Evolutionary conservation across 1,140 invertebrate genomes (phyloP).

Genomic region (Tetramorium simillimum): DNA sequence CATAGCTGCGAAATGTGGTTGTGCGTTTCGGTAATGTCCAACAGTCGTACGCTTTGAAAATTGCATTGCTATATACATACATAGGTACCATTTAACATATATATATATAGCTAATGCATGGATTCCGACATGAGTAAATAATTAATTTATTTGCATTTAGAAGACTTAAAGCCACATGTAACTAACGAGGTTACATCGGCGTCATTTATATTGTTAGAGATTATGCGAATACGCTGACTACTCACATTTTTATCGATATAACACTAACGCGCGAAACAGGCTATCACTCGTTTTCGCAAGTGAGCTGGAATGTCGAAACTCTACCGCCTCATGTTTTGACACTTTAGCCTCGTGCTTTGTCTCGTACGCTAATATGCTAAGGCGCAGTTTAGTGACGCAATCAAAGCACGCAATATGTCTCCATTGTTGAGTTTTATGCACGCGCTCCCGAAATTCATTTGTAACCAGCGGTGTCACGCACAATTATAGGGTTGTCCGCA

Average conservation of each 20-base stretch:
- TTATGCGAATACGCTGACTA: slow-evolving; percentile 47
- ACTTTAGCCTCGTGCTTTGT: slow-evolving; percentile 75
- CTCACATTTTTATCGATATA: slow-evolving; percentile 46
- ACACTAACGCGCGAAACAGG: background rate
- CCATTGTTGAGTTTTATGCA: slow-evolving; percentile 54
- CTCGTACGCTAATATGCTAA: slow-evolving; percentile 28
- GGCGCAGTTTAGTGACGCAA: slow-evolving; percentile 73
- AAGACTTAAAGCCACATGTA: background rate
- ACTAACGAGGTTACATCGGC: slow-evolving; percentile 6
- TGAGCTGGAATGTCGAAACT: slow-evolving; percentile 36
- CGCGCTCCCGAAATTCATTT: slow-evolving; percentile 60
- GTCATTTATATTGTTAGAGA: slow-evolving; percentile 62
- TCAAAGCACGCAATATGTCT: slow-evolving; percentile 67
- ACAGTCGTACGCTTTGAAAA: background rate
- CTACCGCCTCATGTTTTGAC: slow-evolving; percentile 72
- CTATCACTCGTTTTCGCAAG: slow-evolving; percentile 48
- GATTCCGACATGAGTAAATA: background rate
- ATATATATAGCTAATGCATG: background rate
- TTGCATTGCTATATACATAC: background rate
- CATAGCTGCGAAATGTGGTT: background rate
- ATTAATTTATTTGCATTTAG: background rate
- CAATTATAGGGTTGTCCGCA: slow-evolving; percentile 68
- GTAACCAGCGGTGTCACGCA: slow-evolving; percentile 45
- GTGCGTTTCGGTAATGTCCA: background rate
- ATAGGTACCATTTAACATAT: too few relatives aligned